Percentiles rank a stretch among this genome's conserved stretches.
Conservation (phyloP, 2,113 vertebrate genomes). For the Seriola quinqueradiata region DNA sequence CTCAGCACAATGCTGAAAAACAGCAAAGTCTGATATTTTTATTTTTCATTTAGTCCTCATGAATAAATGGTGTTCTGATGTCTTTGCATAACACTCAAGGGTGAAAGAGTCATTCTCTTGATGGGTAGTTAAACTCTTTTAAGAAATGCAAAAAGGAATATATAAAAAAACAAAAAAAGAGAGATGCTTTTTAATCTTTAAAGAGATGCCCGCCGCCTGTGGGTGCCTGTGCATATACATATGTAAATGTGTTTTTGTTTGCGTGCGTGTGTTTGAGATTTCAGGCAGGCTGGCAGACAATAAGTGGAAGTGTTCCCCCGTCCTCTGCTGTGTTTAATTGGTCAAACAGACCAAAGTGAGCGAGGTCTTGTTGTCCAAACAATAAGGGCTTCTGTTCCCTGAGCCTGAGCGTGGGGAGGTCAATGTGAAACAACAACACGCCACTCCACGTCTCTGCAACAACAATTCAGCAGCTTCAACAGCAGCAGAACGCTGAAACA, state of each 20-base stretch:
- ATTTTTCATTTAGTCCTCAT: not conserved
- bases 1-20: conserved; percentile 45
- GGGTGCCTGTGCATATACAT: not conserved
- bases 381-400: conserved; percentile 64
- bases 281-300: conserved; percentile 58
- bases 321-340: conserved; percentile 66
- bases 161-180: not conserved
- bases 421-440: conserved; percentile 61
- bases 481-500: conserved; percentile 1
- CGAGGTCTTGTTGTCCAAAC: conserved; percentile 50
- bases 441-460: conserved; percentile 26
- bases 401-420: conserved; percentile 47
- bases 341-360: conserved; percentile 68
- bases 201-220: not conserved
- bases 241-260: conserved; percentile 31
- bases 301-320: conserved; percentile 68
- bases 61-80: not conserved
- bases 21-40: conserved; percentile 29
- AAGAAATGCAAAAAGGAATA: not conserved
- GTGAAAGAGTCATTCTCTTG: conserved; percentile 6
- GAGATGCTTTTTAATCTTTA: not conserved
- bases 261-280: conserved; percentile 46
- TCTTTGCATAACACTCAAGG: not conserved
- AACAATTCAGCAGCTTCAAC: conserved; percentile 36
- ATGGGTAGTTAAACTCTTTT: not conserved